phyloP scores from a whole-genome alignment of 2,888 invertebrate species.

The Melinaea marsaeus region DNA sequence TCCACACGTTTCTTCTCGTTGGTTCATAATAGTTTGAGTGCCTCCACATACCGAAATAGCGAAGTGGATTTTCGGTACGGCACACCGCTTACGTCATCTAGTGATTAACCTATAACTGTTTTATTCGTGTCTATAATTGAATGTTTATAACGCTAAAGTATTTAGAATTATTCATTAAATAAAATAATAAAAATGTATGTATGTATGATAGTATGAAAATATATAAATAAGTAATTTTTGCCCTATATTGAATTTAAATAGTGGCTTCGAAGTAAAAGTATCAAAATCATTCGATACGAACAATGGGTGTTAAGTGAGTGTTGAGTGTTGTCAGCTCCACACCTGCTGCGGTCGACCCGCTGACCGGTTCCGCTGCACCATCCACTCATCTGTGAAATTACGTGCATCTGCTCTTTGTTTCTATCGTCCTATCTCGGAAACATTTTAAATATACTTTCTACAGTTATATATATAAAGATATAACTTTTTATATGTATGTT shows the following conservation, averaged over 20 bases:
- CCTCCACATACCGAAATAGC: constrained; percentile 57
- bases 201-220: no score
- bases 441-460: constrained; percentile 6
- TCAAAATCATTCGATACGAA: neutral
- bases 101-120: constrained; percentile 9
- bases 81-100: constrained; percentile 57
- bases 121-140: neutral
- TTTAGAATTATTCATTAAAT: no score
- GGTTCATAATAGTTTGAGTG: constrained; percentile 56
- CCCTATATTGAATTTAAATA: no score
- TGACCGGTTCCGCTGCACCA: constrained; percentile 55
- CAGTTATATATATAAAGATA: no score
- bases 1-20: constrained; percentile 55
- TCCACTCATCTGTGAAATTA: constrained; percentile 69
- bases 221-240: no score
- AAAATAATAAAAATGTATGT: no score
- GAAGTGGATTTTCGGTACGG: constrained; percentile 53
- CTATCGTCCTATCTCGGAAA: constrained; percentile 22
- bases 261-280: neutral
- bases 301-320: neutral
- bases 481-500: no score
- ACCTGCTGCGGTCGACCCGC: constrained; percentile 66
- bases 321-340: constrained; percentile 37
- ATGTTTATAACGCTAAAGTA: neutral
- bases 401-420: constrained; percentile 52